Percentiles rank a stretch among this genome's conserved stretches.
Evolutionary conservation across 2,888 invertebrate genomes (phyloP).

Genomic region (Ceramica pisi): DNA sequence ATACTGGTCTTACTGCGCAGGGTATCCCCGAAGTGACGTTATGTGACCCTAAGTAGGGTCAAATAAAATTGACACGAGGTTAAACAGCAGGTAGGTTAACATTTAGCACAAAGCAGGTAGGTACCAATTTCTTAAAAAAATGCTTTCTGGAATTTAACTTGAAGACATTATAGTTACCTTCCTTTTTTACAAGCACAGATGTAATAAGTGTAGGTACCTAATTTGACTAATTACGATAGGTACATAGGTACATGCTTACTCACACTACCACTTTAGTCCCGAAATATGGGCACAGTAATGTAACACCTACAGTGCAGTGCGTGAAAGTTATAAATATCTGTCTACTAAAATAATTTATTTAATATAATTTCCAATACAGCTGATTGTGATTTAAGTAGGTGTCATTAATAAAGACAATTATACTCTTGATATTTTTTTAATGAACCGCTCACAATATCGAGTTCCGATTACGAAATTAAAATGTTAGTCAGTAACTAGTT

Average conservation of each 20-base stretch:
- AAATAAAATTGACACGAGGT: constrained; percentile 5
- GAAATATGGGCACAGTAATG: not conserved
- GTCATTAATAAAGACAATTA: not conserved
- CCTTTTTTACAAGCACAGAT: not conserved
- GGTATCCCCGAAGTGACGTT: not conserved
- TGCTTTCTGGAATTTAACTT: too few relatives aligned
- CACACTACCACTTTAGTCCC: not conserved
- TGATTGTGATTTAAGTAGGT: not conserved
- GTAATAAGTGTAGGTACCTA: not conserved
- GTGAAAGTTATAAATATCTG: constrained; percentile 28
- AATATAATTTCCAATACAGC: not conserved
- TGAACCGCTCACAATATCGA: not conserved
- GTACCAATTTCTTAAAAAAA: not conserved
- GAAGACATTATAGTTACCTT: too few relatives aligned
- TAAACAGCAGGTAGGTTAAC: not conserved
- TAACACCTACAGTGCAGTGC: not conserved
- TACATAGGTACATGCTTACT: too few relatives aligned
- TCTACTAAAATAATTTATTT: not conserved
- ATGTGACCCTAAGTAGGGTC: constrained; percentile 21
- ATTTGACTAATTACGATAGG: not conserved
- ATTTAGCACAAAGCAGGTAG: not conserved
- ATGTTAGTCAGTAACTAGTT: constrained; percentile 44
- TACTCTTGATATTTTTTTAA: constrained; percentile 16
- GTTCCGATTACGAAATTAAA: constrained; percentile 30
- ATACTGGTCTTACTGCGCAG: not conserved